Evolutionary conservation across 2,888 invertebrate species (phyloP).

Genomic region (Nebria brevicollis): DNA sequence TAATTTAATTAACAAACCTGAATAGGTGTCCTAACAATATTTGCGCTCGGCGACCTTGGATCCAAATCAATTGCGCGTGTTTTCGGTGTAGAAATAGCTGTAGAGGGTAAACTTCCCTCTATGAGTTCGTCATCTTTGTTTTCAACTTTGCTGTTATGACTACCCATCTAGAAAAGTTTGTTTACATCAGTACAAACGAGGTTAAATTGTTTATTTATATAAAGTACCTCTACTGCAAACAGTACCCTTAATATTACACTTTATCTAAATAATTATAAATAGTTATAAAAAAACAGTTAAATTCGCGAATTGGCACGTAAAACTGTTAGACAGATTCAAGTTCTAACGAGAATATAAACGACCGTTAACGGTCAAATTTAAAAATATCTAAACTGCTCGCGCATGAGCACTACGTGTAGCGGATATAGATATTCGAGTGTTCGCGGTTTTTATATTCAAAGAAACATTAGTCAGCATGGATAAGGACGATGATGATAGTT

Average conservation of each 20-base stretch:
- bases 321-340: neutral
- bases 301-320: neutral
- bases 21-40: constrained; percentile 69
- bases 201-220: neutral
- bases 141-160: constrained; percentile 49
- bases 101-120: constrained; percentile 49
- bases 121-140: constrained; percentile 42
- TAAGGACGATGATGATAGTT: constrained; percentile 4
- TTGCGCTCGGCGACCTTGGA: constrained; percentile 71
- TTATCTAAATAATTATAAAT: neutral
- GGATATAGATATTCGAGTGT: neutral
- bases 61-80: constrained; percentile 58
- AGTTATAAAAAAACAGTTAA: neutral
- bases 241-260: neutral
- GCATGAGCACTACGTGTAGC: neutral
- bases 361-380: constrained; percentile 18
- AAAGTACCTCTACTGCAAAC: neutral
- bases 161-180: constrained; percentile 49
- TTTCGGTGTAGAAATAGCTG: constrained; percentile 53
- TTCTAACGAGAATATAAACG: constrained; percentile 10
- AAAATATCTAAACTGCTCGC: neutral
- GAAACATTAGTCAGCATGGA: neutral
- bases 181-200: neutral
- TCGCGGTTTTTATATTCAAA: too few relatives aligned
- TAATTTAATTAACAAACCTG: constrained; percentile 60